Conservation (phyloP, 1,140 invertebrate genomes). For the Gonatopus flavifemur region DNA sequence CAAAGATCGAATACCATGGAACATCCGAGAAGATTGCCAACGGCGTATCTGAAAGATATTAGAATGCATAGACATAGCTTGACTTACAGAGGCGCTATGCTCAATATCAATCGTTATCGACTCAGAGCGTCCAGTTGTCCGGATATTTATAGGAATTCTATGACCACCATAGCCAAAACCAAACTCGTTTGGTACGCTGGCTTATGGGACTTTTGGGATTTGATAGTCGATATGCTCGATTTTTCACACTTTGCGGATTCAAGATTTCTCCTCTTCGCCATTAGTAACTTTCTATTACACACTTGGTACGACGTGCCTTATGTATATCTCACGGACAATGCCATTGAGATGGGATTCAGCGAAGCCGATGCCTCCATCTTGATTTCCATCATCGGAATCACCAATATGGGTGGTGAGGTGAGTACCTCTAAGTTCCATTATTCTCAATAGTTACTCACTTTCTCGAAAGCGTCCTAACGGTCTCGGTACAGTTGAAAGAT, state of each 20-base stretch:
- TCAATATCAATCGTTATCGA: slow-evolving; percentile 80
- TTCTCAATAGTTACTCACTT: background rate
- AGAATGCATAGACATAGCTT: slow-evolving; percentile 73
- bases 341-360: slow-evolving; percentile 70
- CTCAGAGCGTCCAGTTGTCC: slow-evolving; percentile 83
- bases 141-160: slow-evolving; percentile 84
- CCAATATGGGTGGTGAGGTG: slow-evolving; percentile 85
- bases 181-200: slow-evolving; percentile 74
- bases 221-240: slow-evolving; percentile 76
- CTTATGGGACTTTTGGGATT: slow-evolving; percentile 75
- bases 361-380: slow-evolving; percentile 75
- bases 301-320: slow-evolving; percentile 89
- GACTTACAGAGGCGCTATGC: slow-evolving; percentile 83
- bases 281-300: slow-evolving; percentile 85
- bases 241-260: slow-evolving; percentile 76
- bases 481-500: no score
- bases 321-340: slow-evolving; percentile 80
- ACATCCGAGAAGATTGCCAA: slow-evolving; percentile 57
- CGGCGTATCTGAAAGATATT: slow-evolving; percentile 71
- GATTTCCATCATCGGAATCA: slow-evolving; percentile 83
- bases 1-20: slow-evolving; percentile 52
- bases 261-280: slow-evolving; percentile 75
- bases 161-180: slow-evolving; percentile 81
- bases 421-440: slow-evolving; percentile 33
- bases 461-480: background rate